phyloP scores from a whole-genome alignment of 2,797 vertebrate genomes.

The Pseudotriccus pelzelni region DNA sequence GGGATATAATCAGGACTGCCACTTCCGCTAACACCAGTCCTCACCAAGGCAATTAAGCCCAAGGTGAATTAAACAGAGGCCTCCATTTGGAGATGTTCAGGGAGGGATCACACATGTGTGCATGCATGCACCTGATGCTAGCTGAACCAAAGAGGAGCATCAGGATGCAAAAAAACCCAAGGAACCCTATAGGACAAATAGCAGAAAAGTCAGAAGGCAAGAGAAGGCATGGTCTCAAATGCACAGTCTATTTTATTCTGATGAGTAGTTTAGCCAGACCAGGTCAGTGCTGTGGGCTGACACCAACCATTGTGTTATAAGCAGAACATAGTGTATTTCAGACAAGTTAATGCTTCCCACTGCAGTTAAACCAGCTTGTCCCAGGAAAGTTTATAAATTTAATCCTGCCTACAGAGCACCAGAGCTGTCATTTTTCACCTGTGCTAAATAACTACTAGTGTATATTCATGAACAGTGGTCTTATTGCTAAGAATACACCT shows the following conservation, averaged over 20 bases:
- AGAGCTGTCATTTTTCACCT: conserved; percentile 17
- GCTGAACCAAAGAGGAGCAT: background rate
- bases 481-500: conserved; percentile 39
- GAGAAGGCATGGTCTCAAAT: background rate
- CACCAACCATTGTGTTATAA: background rate
- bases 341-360: background rate
- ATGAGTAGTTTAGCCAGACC: background rate
- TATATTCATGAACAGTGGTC: conserved; percentile 49
- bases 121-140: rapidly evolving
- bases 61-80: background rate
- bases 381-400: background rate
- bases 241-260: background rate
- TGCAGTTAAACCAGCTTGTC: background rate
- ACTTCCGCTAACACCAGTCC: background rate
- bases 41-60: rapidly evolving
- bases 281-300: background rate
- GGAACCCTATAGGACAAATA: background rate
- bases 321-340: background rate
- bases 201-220: background rate
- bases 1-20: rapidly evolving
- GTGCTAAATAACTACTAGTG: background rate
- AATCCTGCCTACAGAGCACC: background rate
- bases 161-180: background rate
- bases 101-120: background rate
- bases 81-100: rapidly evolving